Evolutionary conservation across 1,140 invertebrate species (phyloP).

Genomic region (Babylonia areolata): DNA sequence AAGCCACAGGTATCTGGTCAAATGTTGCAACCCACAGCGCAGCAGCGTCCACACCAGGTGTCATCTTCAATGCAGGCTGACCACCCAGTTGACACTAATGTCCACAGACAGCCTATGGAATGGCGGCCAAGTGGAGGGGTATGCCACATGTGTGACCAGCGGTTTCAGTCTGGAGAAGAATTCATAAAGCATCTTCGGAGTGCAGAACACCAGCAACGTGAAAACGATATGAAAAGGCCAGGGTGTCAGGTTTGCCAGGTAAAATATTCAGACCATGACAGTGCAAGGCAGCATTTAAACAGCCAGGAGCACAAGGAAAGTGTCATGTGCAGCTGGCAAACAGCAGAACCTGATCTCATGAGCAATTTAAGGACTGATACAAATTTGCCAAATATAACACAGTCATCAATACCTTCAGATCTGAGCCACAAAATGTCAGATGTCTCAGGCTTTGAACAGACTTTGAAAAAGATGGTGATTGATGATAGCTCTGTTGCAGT

Average conservation of each 20-base stretch:
- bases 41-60: neutral
- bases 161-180: neutral
- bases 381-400: neutral
- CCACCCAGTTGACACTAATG: neutral
- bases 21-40: neutral
- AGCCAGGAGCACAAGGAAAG: constrained; percentile 41
- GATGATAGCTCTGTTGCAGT: neutral
- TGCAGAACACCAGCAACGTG: constrained; percentile 15
- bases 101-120: neutral
- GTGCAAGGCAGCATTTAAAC: constrained; percentile 39
- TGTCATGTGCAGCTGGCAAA: neutral
- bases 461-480: neutral
- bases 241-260: constrained; percentile 21
- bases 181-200: constrained; percentile 36
- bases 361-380: neutral
- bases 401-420: constrained; percentile 4
- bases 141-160: constrained; percentile 25
- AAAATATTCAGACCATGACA: constrained; percentile 10
- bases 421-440: constrained; percentile 11
- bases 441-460: neutral
- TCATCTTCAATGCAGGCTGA: neutral
- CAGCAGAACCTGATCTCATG: neutral
- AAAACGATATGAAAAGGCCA: neutral
- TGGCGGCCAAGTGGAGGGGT: constrained; percentile 3
- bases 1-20: neutral